Evolutionary conservation across 2,797 vertebrate species (phyloP).

Genomic region (Kryptolebias ocellatus): DNA sequence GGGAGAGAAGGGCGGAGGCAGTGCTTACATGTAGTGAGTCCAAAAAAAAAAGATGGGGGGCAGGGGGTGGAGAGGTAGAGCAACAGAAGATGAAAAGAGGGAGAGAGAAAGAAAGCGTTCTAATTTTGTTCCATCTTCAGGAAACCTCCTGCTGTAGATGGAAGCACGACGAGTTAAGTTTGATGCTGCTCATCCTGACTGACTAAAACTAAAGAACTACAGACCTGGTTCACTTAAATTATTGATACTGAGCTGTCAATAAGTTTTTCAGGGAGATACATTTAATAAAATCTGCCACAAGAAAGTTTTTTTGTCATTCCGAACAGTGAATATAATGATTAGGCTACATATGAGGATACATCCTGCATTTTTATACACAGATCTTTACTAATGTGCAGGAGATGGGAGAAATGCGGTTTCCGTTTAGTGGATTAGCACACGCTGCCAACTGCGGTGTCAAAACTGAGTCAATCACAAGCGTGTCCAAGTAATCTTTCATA

Average conservation of each 20-base stretch:
- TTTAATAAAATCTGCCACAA: conserved; percentile 15
- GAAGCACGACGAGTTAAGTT: neutral
- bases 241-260: conserved; percentile 11
- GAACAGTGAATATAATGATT: conserved; percentile 10
- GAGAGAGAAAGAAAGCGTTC: conserved; percentile 23
- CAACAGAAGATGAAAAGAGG: conserved; percentile 22
- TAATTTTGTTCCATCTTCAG: conserved; percentile 60
- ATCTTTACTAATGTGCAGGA: conserved; percentile 7
- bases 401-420: neutral
- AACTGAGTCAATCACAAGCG: conserved; percentile 4
- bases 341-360: neutral
- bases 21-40: conserved; percentile 41
- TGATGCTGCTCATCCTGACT: neutral
- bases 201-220: neutral
- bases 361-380: conserved; percentile 1
- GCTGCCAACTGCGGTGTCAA: neutral
- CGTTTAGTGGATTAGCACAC: conserved; percentile 1
- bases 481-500: conserved; percentile 7
- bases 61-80: neutral
- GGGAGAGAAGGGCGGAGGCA: conserved; percentile 17
- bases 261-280: conserved; percentile 6
- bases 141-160: conserved; percentile 51
- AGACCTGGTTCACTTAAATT: neutral
- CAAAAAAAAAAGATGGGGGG: neutral
- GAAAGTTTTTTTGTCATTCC: conserved; percentile 4